Evolutionary conservation across 1,140 invertebrate species (phyloP).

Genomic region (Drosophila bocqueti): DNA sequence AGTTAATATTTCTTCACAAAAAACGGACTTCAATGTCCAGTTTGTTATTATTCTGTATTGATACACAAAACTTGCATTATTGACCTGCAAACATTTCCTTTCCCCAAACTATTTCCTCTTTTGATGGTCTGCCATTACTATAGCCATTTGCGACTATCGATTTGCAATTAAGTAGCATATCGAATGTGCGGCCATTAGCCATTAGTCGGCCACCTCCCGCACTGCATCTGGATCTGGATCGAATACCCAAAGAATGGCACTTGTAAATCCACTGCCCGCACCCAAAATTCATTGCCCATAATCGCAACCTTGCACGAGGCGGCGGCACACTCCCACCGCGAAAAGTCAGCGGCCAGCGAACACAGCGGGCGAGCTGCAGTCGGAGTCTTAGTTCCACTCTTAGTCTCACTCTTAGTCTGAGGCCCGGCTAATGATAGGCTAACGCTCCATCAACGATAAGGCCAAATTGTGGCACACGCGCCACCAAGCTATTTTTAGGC

Average conservation of each 20-base stretch:
- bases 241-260: conserved; percentile 14
- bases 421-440: conserved; percentile 76
- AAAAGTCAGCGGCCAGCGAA: conserved; percentile 27
- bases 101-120: conserved; percentile 1
- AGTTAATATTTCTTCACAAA: no score
- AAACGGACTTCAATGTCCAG: no score
- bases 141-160: conserved; percentile 18
- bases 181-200: conserved; percentile 32
- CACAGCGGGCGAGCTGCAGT: conserved; percentile 36
- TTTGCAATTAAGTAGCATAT: conserved; percentile 53
- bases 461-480: conserved; percentile 83
- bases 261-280: conserved; percentile 42
- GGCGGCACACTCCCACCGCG: conserved; percentile 43
- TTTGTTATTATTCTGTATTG: background rate
- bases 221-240: conserved; percentile 1
- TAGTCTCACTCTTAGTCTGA: background rate
- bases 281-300: conserved; percentile 48
- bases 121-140: conserved; percentile 6
- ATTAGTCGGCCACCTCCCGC: conserved; percentile 9
- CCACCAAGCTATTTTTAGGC: conserved; percentile 70
- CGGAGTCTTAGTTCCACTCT: background rate
- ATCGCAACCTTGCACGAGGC: conserved; percentile 46
- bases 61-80: background rate
- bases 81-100: background rate
- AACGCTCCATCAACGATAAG: conserved; percentile 82